Percentiles rank a stretch among this genome's conserved stretches.
Conservation (phyloP, 2,888 invertebrate genomes). For the Pherbina coryleti region DNA sequence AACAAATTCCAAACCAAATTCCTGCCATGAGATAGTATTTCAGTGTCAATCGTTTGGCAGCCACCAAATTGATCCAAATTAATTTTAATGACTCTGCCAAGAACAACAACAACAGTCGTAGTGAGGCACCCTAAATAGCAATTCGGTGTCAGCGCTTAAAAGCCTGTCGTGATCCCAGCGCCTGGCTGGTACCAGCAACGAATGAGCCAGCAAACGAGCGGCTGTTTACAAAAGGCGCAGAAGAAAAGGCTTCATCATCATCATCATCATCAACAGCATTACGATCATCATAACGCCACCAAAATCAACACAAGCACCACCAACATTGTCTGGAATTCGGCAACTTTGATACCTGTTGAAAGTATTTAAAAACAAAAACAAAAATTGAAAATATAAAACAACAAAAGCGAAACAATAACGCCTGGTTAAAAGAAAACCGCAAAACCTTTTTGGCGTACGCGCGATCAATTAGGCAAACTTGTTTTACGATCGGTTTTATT, state of each 20-base stretch:
- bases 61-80: conserved; percentile 68
- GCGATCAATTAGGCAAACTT: conserved; percentile 68
- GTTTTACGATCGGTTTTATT: conserved; percentile 68
- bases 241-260: background rate
- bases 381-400: background rate
- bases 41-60: conserved; percentile 67
- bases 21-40: conserved; percentile 52
- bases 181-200: conserved; percentile 44
- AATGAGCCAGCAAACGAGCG: conserved; percentile 28
- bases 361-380: background rate
- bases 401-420: conserved; percentile 55
- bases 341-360: conserved; percentile 34
- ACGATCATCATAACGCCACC: conserved; percentile 57
- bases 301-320: conserved; percentile 38
- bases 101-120: conserved; percentile 42
- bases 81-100: conserved; percentile 66
- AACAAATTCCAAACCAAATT: conserved; percentile 4
- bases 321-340: conserved; percentile 52
- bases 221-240: background rate
- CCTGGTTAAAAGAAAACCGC: conserved; percentile 50
- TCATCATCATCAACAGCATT: conserved; percentile 4
- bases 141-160: conserved; percentile 69
- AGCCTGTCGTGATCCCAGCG: conserved; percentile 61
- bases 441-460: conserved; percentile 63
- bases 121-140: conserved; percentile 64